Percentiles rank a stretch among this genome's conserved stretches.
phyloP scores from a whole-genome alignment of 2,113 vertebrate species.

The Rhinichthys klamathensis region DNA sequence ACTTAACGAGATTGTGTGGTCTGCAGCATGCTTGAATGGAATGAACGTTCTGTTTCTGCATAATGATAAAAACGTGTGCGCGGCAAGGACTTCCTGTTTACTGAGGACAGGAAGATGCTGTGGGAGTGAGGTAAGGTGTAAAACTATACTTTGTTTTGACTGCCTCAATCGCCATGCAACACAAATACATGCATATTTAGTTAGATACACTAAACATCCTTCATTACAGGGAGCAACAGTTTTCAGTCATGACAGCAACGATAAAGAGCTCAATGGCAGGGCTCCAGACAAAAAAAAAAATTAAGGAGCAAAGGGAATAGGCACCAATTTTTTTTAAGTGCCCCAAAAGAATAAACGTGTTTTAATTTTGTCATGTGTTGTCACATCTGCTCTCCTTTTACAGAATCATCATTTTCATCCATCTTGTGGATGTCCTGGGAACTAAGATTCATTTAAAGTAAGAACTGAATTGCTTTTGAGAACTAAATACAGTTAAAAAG shows the following conservation, averaged over 20 bases:
- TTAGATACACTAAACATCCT: conserved; percentile 23
- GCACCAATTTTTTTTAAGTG: no score
- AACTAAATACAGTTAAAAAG: no score
- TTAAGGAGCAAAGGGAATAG: no score
- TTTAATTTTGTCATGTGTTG: no score
- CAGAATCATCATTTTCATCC: no score
- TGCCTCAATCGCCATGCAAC: neutral
- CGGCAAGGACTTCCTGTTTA: conserved; percentile 29
- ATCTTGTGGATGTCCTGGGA: no score
- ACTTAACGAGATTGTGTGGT: neutral
- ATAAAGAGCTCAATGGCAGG: neutral
- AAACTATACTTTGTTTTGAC: conserved; percentile 20
- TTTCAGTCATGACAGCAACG: neutral
- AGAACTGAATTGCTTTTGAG: no score
- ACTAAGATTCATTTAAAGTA: no score
- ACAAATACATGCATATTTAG: neutral
- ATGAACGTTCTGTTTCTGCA: neutral
- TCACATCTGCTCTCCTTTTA: no score
- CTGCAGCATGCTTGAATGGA: neutral
- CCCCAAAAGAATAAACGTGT: no score
- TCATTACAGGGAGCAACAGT: conserved; percentile 32
- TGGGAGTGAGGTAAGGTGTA: conserved; percentile 1
- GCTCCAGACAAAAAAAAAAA: no score
- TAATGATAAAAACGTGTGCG: conserved; percentile 17
- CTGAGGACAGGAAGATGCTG: neutral